phyloP scores from a whole-genome alignment of 1,140 invertebrate genomes.

The Penaeus chinensis region DNA sequence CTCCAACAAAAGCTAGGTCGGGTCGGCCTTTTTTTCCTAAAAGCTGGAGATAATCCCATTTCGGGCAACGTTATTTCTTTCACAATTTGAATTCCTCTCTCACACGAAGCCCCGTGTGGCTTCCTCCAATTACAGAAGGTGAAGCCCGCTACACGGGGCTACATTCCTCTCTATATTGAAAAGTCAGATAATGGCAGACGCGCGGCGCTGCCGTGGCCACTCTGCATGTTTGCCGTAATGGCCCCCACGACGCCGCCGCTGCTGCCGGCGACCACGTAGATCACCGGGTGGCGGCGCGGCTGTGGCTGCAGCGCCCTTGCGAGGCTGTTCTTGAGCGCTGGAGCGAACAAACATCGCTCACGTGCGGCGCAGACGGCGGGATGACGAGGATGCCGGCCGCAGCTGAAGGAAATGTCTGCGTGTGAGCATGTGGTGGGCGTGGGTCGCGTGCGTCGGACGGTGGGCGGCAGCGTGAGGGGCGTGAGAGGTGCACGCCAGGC shows the following conservation, averaged over 20 bases:
- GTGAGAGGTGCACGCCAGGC: conserved; percentile 36
- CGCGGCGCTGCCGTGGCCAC: not conserved
- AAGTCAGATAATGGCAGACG: conserved; percentile 43
- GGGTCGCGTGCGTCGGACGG: conserved; percentile 35
- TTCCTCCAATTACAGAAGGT: conserved; percentile 25
- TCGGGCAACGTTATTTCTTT: too few species aligned
- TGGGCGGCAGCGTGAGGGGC: conserved; percentile 40
- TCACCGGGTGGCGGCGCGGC: conserved; percentile 1
- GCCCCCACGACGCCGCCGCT: conserved; percentile 22
- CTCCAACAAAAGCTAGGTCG: too few species aligned
- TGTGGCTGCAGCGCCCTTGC: not conserved
- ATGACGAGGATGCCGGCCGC: not conserved
- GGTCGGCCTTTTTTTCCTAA: too few species aligned
- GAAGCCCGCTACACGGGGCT: conserved; percentile 35
- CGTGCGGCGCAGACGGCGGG: not conserved
- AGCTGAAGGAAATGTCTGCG: conserved; percentile 32
- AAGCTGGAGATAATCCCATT: too few species aligned
- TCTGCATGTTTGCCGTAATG: conserved; percentile 28
- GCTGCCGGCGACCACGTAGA: conserved; percentile 27
- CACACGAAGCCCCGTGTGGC: conserved; percentile 31
- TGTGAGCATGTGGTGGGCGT: not conserved
- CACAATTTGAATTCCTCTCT: conserved; percentile 27
- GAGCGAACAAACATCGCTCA: not conserved
- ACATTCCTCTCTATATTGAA: conserved; percentile 49
- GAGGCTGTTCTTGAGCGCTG: not conserved